Base-by-base conservation (phyloP, 2,113 vertebrate species). In the Manacus vitellinus region DNA sequence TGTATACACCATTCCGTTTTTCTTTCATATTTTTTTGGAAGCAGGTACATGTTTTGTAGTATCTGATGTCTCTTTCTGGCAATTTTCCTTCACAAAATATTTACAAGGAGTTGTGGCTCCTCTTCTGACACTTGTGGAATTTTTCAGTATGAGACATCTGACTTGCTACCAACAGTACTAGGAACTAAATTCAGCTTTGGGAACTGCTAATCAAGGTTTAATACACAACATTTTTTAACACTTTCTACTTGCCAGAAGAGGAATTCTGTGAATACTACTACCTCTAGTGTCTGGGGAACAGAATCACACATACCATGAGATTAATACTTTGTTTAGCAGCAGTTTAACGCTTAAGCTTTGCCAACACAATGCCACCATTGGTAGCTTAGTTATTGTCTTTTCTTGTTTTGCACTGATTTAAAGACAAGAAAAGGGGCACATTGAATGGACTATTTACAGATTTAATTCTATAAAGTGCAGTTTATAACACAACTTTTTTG, bases 51-150 rank as follows among this genome's bases (percentile, higher is more conserved):
- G 1, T 59, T 96, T 89, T 75, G 63, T 61, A 78, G 39, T 63
- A 70, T 67, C 19, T 46, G 33, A 67, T 89, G 10, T 43, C 43
- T 81, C 81, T 89, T 89, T 94, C 85, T 93, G 66, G 92, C 44
- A 75, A 82, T 90, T 92, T 74, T 95, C 39, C 41, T 73, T 43
- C 73, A 88, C 63, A 95, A 96, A 76, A 95, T 41, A 93, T 80
- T 88, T 93, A 75, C 78, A 94, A 87, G 65, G 92, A 85, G 70
- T 41, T 83, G 52, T 74, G 47, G 27, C 12, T 84, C 15, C 27
- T 94, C 41, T 80, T 76, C 22, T 46, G 49, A 87, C 66, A 35
- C n/a, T 72, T 5, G 0, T 35, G 41, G 71, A 92, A 92, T 90
- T 96, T 88, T 94, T 89, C 78, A 66, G 22, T 82, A 44, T 30